Conservation (phyloP, 2,797 vertebrate genomes). For the Mormyrops boulengeri region DNA sequence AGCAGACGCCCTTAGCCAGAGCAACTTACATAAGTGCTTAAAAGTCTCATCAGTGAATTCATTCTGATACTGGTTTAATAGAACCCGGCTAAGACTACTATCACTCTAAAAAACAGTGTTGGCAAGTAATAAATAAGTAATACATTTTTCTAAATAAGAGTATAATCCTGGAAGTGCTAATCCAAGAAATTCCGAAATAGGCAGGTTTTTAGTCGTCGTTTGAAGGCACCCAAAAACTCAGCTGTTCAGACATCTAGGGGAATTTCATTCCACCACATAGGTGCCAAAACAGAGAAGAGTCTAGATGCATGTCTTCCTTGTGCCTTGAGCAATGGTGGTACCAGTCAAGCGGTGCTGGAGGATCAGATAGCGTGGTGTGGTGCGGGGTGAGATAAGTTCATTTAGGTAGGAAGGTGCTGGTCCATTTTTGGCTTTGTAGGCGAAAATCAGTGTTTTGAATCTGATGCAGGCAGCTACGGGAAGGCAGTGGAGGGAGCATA, state of each 20-base stretch:
- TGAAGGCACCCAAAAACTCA: background rate
- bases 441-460: background rate
- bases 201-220: background rate
- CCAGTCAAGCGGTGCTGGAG: background rate
- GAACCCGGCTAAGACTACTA: background rate
- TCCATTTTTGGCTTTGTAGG: background rate
- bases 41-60: background rate
- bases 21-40: background rate
- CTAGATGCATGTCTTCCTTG: background rate
- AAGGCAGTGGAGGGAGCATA: background rate
- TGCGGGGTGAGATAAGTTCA: background rate
- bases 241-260: background rate
- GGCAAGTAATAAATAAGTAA: background rate
- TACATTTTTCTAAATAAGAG: too few species aligned
- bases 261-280: background rate
- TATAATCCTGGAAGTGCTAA: background rate
- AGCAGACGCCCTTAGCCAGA: background rate
- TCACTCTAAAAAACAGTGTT: background rate
- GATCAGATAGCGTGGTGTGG: background rate
- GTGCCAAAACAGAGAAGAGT: background rate
- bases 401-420: background rate
- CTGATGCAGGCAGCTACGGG: background rate
- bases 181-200: background rate
- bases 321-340: background rate
- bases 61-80: background rate